Base-by-base conservation (phyloP, 2,888 invertebrate genomes). In the Sphecodes monilicornis region DNA sequence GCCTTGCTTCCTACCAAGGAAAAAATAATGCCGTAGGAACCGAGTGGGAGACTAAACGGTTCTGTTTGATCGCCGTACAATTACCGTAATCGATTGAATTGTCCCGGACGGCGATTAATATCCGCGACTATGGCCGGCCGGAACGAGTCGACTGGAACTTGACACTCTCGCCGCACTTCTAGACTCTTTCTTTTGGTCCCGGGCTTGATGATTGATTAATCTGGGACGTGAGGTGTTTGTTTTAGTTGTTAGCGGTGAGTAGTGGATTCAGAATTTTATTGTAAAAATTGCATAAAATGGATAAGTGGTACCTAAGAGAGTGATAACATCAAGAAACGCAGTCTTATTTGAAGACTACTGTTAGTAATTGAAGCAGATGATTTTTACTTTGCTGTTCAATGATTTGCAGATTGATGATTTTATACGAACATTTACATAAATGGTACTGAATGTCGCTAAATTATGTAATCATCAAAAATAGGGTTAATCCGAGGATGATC, bases 41-140 rank as follows among this genome's bases (percentile, higher is more conserved):
- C 39, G 22, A 39, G 36, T 36, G 66, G 36, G 32, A 32, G 36
- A n/a, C 36, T 68, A 39, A 39, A 68, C 39, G 68, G n/a, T n/a
- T 32, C 16, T 39, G 69, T 70, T 70, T 69, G 57, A 41, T n/a
- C 41, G 39, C 22, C 18, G 76, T n/a, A 41, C 39, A 10, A 39
- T 54, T 32, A 18, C 29, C 6, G 29, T 43, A n/a, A 76, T 80
- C 77, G 57, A 80, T 76, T 43, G 69, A 22, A 29, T 69, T 80
- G 77, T 80, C 80, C n/a, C 32, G 36, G 36, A 22, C 22, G 22
- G 10, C 68, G 68, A 68, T 68, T 68, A 68, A 39, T 68, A 68
- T 39, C 39, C 13, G n/a, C 13, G 39, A 68, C 36, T 13, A 54
- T 36, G 68, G 10, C 22, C 32, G 22, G 10, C 8, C 10, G 36